phyloP scores from a whole-genome alignment of 2,797 vertebrate genomes.

The Sebastes oblongus region DNA sequence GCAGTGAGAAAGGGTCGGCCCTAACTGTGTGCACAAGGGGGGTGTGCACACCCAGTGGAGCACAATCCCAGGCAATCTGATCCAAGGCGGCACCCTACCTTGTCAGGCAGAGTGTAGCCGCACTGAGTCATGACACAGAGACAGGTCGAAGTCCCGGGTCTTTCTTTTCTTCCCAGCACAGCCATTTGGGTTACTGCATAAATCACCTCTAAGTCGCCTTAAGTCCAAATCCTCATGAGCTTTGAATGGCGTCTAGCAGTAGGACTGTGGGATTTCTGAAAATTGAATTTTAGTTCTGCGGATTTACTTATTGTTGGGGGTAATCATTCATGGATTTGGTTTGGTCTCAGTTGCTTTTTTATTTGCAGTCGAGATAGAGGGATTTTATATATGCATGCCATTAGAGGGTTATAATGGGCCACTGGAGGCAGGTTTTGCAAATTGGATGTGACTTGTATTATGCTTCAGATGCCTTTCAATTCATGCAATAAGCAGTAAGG shows the following conservation, averaged over 20 bases:
- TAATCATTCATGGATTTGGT: conserved; percentile 75
- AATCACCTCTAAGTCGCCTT: conserved; percentile 81
- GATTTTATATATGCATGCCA: conserved; percentile 64
- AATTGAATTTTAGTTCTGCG: conserved; percentile 82
- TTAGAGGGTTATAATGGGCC: conserved; percentile 63
- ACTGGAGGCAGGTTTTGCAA: conserved; percentile 57
- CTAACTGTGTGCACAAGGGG: conserved; percentile 30
- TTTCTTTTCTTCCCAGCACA: conserved; percentile 53
- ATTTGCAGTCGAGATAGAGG: conserved; percentile 63
- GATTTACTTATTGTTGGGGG: conserved; percentile 79
- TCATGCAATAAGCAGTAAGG: conserved; percentile 37
- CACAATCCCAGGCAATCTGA: conserved; percentile 56
- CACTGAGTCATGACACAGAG: conserved; percentile 64
- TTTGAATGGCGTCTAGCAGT: conserved; percentile 75
- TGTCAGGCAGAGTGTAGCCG: conserved; percentile 53
- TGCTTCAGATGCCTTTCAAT: conserved; percentile 28
- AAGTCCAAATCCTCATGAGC: conserved; percentile 81
- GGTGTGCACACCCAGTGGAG: conserved; percentile 37
- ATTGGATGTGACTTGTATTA: conserved; percentile 59
- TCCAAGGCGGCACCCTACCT: conserved; percentile 36
- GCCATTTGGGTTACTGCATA: conserved; percentile 75
- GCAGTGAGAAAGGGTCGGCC: conserved; percentile 4
- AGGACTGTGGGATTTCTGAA: conserved; percentile 76
- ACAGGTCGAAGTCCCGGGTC: conserved; percentile 41
- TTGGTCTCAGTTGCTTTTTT: conserved; percentile 72